Percentiles rank a stretch among this genome's conserved stretches.
Conservation (phyloP, 2,888 invertebrate genomes). For the Anoncus sp. region DNA sequence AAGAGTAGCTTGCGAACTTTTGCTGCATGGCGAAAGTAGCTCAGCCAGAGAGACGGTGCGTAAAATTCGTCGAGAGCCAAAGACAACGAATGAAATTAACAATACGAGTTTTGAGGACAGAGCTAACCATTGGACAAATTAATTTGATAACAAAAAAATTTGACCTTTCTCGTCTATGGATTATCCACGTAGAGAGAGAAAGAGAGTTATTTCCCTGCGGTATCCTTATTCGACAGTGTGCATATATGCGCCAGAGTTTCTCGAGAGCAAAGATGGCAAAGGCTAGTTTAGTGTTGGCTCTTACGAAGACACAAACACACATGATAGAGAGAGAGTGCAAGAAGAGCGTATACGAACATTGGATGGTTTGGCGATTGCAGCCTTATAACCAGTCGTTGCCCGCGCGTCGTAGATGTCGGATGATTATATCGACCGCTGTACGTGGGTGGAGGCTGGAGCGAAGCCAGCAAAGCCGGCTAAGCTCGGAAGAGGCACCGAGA, state of each 20-base stretch:
- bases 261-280: constrained; percentile 13
- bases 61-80: background rate
- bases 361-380: constrained; percentile 40
- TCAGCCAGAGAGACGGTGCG: no score
- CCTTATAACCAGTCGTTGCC: constrained; percentile 53
- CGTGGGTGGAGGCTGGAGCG: constrained; percentile 76
- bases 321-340: background rate
- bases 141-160: background rate
- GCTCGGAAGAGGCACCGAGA: constrained; percentile 49
- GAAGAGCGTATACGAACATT: constrained; percentile 21
- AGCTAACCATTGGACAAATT: no score
- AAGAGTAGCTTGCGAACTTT: no score
- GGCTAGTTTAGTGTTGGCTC: constrained; percentile 32
- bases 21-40: no score
- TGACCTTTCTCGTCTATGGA: constrained; percentile 3
- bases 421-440: constrained; percentile 80
- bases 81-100: no score
- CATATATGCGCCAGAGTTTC: constrained; percentile 5
- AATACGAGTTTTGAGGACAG: no score
- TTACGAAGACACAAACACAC: constrained; percentile 24
- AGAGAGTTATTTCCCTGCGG: constrained; percentile 13
- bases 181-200: background rate
- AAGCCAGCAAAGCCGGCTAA: constrained; percentile 72
- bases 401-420: constrained; percentile 71
- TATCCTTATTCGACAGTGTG: background rate